phyloP scores from a whole-genome alignment of 2,113 vertebrate species.

The Sorex fumeus region DNA sequence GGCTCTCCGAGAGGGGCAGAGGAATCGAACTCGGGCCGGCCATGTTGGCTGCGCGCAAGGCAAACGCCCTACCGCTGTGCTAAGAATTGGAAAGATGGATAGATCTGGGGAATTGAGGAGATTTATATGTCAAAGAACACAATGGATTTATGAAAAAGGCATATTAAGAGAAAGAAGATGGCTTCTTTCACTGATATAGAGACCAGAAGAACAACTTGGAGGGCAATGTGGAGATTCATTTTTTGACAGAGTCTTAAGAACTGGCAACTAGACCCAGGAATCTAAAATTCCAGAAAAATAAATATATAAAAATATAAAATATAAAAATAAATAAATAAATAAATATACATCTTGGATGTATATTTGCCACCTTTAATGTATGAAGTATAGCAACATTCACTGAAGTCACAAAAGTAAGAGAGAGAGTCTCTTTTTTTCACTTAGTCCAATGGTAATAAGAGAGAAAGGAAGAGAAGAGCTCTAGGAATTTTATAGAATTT shows the following conservation, averaged over 20 bases:
- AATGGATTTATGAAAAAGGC: not conserved
- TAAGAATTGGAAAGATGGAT: not conserved
- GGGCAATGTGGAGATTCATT: not conserved
- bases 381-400: not conserved
- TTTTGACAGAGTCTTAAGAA: slow-evolving; percentile 35
- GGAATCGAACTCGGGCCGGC: too few species aligned
- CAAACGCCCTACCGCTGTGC: too few species aligned
- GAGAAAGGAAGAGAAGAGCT: slow-evolving; percentile 17
- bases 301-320: too few species aligned
- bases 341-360: not conserved
- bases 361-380: not conserved
- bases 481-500: slow-evolving; percentile 24
- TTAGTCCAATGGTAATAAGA: not conserved
- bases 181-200: not conserved
- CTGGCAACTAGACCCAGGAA: not conserved
- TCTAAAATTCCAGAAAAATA: not conserved
- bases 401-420: not conserved
- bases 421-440: not conserved
- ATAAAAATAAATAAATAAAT: too few species aligned
- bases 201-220: not conserved
- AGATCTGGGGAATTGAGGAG: not conserved
- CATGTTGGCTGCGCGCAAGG: too few species aligned
- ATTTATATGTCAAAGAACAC: not conserved
- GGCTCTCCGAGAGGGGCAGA: too few species aligned
- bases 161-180: not conserved